These are phyloP conservation scores for Coccyzus lansbergi DNA, from an alignment of 2,797 vertebrate species.

Conservation along the genomic window DNA sequence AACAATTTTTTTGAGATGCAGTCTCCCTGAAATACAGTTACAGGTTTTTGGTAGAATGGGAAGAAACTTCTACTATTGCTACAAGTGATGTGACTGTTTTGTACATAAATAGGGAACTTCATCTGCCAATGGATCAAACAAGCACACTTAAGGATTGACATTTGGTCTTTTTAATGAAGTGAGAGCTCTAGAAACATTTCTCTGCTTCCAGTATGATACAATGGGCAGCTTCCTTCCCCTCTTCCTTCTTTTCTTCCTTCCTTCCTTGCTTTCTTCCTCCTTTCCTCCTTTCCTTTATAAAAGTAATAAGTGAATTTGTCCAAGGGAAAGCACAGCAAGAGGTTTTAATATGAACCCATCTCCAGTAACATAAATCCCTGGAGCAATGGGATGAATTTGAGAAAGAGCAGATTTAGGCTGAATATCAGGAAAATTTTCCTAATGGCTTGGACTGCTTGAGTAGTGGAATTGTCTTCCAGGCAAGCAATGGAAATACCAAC, in stretches of 20 bases:
- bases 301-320: not conserved
- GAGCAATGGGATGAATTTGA: constrained; percentile 38
- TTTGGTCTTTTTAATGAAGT: not conserved
- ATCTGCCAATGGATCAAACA: not conserved
- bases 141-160: not conserved
- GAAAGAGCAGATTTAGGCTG: constrained; percentile 36
- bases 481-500: constrained; percentile 41
- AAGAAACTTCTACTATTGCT: not conserved
- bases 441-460: constrained; percentile 23
- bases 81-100: not conserved
- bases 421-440: constrained; percentile 58
- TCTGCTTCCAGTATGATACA: not conserved
- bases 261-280: not conserved
- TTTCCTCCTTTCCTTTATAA: not conserved
- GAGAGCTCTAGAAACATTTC: not conserved
- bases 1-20: not conserved
- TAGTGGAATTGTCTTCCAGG: constrained; percentile 39
- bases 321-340: constrained; percentile 36
- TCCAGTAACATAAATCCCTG: constrained; percentile 17
- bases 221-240: not conserved
- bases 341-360: constrained; percentile 11
- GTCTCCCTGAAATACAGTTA: not conserved
- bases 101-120: not conserved
- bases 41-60: not conserved
- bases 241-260: not conserved